A percentile compares a stretch with the other conserved stretches of the same genome.
These are phyloP conservation scores for Thereva unica DNA, from an alignment of 2,888 invertebrate genomes.

Conservation along the genomic window DNA sequence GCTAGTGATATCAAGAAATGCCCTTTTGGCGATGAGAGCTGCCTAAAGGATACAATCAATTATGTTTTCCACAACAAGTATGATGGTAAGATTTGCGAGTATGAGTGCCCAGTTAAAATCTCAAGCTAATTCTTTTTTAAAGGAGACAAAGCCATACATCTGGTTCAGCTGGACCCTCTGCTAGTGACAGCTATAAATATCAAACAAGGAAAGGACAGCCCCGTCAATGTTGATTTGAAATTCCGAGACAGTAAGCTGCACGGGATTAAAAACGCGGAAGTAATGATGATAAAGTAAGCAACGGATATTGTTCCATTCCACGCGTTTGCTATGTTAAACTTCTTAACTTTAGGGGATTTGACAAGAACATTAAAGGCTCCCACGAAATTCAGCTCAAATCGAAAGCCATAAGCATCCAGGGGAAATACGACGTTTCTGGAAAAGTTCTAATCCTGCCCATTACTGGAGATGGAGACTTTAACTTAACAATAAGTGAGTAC, in stretches of 20 bases:
- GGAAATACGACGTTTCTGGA: constrained; percentile 53
- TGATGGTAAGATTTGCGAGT: neutral
- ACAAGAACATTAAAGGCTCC: constrained; percentile 12
- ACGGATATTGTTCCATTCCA: neutral
- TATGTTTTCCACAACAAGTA: constrained; percentile 11
- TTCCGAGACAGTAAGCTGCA: neutral
- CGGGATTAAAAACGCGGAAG: neutral
- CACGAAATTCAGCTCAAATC: neutral
- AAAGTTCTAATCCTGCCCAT: constrained; percentile 55
- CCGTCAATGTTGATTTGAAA: constrained; percentile 24
- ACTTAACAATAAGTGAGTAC: constrained; percentile 37
- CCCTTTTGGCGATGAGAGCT: constrained; percentile 27
- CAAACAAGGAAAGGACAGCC: constrained; percentile 28
- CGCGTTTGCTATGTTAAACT: neutral
- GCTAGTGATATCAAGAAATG: constrained; percentile 29
- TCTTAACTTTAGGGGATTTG: constrained; percentile 21
- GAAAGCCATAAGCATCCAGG: constrained; percentile 43
- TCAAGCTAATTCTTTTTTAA: neutral
- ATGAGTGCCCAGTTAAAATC: neutral
- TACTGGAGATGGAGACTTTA: constrained; percentile 50
- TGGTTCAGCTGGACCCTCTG: constrained; percentile 26
- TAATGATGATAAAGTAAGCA: neutral
- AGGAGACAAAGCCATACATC: constrained; percentile 13
- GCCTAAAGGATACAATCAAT: constrained; percentile 25
- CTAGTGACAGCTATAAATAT: constrained; percentile 15